Evolutionary conservation across 2,888 invertebrate genomes (phyloP).

Genomic region (Euzophera pinguis): DNA sequence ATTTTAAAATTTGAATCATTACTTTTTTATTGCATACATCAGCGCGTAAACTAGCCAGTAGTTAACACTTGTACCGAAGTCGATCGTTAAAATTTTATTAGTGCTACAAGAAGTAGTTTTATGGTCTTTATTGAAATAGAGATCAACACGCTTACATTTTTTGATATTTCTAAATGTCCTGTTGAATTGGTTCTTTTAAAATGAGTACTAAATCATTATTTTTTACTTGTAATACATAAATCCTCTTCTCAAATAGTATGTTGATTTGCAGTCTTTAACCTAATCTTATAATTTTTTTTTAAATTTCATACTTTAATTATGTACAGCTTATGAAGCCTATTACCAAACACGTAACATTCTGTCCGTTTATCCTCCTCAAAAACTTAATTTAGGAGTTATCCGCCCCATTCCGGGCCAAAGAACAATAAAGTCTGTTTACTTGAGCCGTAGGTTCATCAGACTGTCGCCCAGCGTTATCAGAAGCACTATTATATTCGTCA

Average conservation of each 20-base stretch:
- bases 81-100: constrained; percentile 14
- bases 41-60: constrained; percentile 25
- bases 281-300: no score
- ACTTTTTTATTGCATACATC: constrained; percentile 34
- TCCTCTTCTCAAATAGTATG: no score
- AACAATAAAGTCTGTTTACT: constrained; percentile 43
- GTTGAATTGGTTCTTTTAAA: no score
- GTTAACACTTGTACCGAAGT: constrained; percentile 20
- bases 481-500: constrained; percentile 46
- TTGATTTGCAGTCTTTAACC: background rate
- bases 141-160: background rate
- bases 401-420: constrained; percentile 15
- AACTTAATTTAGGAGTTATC: constrained; percentile 28
- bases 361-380: no score
- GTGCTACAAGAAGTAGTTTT: constrained; percentile 26
- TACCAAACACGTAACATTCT: no score
- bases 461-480: constrained; percentile 57
- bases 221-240: no score
- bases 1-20: constrained; percentile 41
- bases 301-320: no score
- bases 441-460: constrained; percentile 59
- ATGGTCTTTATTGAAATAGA: background rate
- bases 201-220: no score
- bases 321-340: no score
- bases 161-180: background rate